Conservation (phyloP, 2,797 vertebrate species). For the Orestias chungarensis region DNA sequence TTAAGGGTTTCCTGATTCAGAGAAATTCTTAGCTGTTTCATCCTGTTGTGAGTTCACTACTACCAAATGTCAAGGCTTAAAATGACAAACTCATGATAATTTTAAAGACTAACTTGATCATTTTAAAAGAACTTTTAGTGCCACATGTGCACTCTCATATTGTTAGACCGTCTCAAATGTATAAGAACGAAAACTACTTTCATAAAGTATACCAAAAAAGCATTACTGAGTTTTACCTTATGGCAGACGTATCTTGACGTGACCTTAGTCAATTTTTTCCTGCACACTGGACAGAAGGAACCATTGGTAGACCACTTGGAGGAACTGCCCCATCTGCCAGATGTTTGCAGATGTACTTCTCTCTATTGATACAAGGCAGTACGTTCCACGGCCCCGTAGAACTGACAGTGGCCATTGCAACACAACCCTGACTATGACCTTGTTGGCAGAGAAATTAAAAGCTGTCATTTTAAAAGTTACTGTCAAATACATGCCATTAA, state of each 20-base stretch:
- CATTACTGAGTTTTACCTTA: conserved; percentile 49
- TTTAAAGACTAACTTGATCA: no score
- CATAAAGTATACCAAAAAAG: background rate
- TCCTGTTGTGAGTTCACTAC: no score
- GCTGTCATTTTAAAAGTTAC: background rate
- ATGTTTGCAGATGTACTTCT: conserved; percentile 90
- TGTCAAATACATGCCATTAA: background rate
- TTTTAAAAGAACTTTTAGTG: background rate
- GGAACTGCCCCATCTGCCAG: conserved; percentile 81
- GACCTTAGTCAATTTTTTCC: conserved; percentile 74
- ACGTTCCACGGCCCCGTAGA: conserved; percentile 91
- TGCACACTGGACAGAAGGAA: conserved; percentile 71
- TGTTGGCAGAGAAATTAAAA: background rate
- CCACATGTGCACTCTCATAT: background rate
- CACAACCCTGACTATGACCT: conserved; percentile 87
- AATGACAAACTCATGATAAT: background rate
- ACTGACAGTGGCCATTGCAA: conserved; percentile 87
- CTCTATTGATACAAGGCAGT: conserved; percentile 83
- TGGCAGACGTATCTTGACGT: conserved; percentile 45
- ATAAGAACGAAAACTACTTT: no score
- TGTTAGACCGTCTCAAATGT: background rate
- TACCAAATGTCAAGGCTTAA: background rate
- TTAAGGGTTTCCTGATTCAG: no score
- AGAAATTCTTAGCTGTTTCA: no score
- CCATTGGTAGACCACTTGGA: conserved; percentile 79